Evolutionary conservation across 92 coral and sea anemone species (phyloP).

Genomic region (Epizoanthus illoricatus): DNA sequence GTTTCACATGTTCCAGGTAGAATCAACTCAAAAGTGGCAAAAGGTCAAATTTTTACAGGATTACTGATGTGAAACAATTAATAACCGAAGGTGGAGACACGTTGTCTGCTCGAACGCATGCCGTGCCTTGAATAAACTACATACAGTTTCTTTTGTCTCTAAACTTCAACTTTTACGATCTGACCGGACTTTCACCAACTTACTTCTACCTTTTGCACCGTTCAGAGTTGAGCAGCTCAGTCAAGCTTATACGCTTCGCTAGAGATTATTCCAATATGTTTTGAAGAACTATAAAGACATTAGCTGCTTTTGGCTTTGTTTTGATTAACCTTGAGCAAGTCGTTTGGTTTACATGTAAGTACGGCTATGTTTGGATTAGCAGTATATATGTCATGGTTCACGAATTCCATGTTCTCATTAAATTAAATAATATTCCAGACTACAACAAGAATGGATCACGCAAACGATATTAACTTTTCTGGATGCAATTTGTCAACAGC

Average conservation of each 20-base stretch:
- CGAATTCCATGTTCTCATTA: slow-evolving; percentile 6
- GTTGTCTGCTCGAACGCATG: not conserved
- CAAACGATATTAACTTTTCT: slow-evolving; percentile 20
- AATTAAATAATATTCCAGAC: slow-evolving; percentile 18
- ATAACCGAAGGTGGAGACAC: slow-evolving; percentile 7
- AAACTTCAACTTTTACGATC: not conserved
- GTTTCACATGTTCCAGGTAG: not conserved
- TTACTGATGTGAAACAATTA: slow-evolving; percentile 8
- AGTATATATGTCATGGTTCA: slow-evolving; percentile 16
- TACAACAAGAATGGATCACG: slow-evolving; percentile 24
- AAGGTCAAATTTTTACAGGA: slow-evolving; percentile 33
- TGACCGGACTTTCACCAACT: not conserved
- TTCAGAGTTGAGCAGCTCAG: not conserved
- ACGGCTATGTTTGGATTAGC: not conserved
- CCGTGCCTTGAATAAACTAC: not conserved
- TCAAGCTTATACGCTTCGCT: not conserved
- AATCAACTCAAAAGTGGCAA: slow-evolving; percentile 5
- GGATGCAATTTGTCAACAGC: slow-evolving; percentile 17
- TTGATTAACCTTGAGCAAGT: slow-evolving; percentile 4
- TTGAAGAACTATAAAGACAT: not conserved
- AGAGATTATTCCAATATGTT: not conserved
- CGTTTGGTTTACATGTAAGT: not conserved
- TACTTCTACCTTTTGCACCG: slow-evolving; percentile 10
- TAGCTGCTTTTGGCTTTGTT: not conserved
- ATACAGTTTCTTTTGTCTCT: not conserved